These are phyloP conservation scores for Eulemur coronatus DNA, from an alignment of 2,797 vertebrate genomes.

Conservation along the genomic window DNA sequence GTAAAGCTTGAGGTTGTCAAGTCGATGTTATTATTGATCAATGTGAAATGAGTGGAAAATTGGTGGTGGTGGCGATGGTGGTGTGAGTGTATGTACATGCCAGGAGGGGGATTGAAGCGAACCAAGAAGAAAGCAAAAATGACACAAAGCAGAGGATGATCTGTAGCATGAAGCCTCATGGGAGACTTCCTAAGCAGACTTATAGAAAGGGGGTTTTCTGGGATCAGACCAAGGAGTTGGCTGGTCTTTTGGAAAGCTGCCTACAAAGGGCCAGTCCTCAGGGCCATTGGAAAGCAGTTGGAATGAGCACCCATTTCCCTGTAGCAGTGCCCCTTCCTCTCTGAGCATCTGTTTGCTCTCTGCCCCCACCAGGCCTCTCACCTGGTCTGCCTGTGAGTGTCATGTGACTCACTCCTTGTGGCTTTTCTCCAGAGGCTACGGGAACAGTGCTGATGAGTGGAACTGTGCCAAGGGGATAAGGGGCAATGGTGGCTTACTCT, in stretches of 20 bases:
- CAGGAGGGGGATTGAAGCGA: background rate
- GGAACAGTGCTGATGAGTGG: background rate
- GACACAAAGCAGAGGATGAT: background rate
- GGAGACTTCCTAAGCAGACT: background rate
- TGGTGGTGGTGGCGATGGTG: background rate
- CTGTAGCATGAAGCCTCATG: background rate
- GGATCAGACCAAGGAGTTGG: background rate
- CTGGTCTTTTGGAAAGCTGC: background rate
- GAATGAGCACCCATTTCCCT: background rate
- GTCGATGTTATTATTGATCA: background rate
- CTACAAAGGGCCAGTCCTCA: background rate
- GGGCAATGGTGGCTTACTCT: background rate
- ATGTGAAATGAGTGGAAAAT: background rate
- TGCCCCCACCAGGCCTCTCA: background rate
- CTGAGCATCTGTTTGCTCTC: background rate
- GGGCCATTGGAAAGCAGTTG: background rate
- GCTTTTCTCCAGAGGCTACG: background rate
- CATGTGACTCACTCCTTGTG: background rate
- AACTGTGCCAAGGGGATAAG: background rate
- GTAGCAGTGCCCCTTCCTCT: background rate
- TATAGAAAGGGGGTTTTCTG: background rate
- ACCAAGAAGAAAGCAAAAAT: background rate
- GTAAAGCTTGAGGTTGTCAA: background rate
- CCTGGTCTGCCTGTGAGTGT: background rate
- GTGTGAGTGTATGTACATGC: background rate